These are phyloP conservation scores for Platorchestia sp. DNA, from an alignment of 1,140 invertebrate species.

Conservation along the genomic window DNA sequence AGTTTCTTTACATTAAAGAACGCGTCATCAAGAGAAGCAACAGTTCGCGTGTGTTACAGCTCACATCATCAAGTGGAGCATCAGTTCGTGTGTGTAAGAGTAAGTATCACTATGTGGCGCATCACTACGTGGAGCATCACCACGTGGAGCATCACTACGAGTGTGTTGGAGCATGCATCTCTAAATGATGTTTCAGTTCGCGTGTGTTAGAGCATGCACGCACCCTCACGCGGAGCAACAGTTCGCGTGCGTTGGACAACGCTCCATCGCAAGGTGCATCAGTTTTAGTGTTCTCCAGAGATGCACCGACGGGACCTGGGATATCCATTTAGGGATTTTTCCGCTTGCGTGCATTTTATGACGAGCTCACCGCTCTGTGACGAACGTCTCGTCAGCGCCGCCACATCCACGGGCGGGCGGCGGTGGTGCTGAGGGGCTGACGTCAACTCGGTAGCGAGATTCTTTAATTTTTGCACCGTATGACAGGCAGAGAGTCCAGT, in stretches of 20 bases:
- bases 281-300: not conserved
- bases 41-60: too few species aligned
- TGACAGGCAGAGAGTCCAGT: not conserved
- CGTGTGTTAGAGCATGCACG: not conserved
- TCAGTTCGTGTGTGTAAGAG: too few species aligned
- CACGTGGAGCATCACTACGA: not conserved
- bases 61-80: too few species aligned
- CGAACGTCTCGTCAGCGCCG: not conserved
- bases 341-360: constrained; percentile 4
- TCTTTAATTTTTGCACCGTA: not conserved
- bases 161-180: not conserved
- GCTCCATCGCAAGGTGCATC: not conserved
- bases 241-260: not conserved
- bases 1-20: too few species aligned
- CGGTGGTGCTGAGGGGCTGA: not conserved
- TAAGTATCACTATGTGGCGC: too few species aligned
- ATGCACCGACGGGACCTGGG: not conserved
- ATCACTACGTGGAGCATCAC: not conserved
- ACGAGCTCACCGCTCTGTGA: not conserved
- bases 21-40: too few species aligned
- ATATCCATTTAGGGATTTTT: constrained; percentile 39
- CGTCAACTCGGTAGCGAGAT: not conserved
- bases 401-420: not conserved
- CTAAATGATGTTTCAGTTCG: not conserved
- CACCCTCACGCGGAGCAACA: not conserved